Evolutionary conservation across 1,140 invertebrate genomes (phyloP).

Genomic region (Chironomus tepperi): DNA sequence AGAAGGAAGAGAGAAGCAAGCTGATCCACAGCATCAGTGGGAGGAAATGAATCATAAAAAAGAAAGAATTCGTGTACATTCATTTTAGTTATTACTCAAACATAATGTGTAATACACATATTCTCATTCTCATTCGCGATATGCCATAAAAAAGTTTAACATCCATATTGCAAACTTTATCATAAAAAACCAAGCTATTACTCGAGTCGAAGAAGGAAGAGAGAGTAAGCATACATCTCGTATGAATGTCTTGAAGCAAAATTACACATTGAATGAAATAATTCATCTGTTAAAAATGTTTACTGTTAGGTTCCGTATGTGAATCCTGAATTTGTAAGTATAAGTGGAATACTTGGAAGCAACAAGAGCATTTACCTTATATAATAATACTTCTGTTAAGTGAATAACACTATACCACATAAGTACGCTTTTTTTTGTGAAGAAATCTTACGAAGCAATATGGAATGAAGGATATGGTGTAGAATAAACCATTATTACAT

Average conservation of each 20-base stretch:
- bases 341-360: too few species aligned
- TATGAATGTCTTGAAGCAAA: not conserved
- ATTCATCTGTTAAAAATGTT: not conserved
- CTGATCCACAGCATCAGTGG: too few species aligned
- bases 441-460: too few species aligned
- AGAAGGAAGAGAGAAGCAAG: too few species aligned
- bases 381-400: too few species aligned
- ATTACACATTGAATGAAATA: not conserved
- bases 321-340: too few species aligned
- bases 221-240: not conserved
- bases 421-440: too few species aligned
- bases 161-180: not conserved
- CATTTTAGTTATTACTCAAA: conserved; percentile 14
- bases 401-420: too few species aligned
- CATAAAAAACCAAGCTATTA: not conserved
- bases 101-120: not conserved
- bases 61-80: not conserved
- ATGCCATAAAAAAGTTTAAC: conserved; percentile 6
- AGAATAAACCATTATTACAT: too few species aligned
- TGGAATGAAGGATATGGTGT: too few species aligned
- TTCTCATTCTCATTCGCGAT: too few species aligned
- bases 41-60: not conserved
- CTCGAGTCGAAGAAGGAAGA: not conserved
- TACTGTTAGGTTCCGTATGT: not conserved
- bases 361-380: too few species aligned